Evolutionary conservation across 1,140 invertebrate species (phyloP).

Genomic region (Atta colombica): DNA sequence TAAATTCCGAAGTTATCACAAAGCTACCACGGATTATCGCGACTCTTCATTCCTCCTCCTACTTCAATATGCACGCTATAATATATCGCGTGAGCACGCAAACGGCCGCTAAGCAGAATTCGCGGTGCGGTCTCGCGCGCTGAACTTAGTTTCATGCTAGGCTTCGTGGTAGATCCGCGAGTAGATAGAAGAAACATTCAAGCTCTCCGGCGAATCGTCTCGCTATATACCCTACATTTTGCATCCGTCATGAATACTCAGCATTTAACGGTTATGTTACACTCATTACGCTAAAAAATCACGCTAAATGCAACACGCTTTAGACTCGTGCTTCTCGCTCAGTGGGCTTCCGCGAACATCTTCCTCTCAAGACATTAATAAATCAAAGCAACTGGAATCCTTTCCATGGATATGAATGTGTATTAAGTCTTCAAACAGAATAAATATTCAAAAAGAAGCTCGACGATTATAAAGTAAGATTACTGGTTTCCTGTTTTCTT

Average conservation of each 20-base stretch:
- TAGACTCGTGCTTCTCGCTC: constrained; percentile 16
- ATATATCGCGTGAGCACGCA: constrained; percentile 45
- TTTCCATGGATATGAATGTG: background rate
- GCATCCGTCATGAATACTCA: constrained; percentile 50
- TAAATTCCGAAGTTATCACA: constrained; percentile 44
- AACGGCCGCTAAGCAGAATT: constrained; percentile 34
- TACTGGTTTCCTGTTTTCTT: background rate
- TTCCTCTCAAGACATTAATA: background rate
- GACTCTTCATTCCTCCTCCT: constrained; percentile 22
- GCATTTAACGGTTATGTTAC: constrained; percentile 47
- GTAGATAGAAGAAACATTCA: constrained; percentile 25
- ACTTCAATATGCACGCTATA: constrained; percentile 7
- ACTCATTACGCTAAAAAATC: constrained; percentile 51
- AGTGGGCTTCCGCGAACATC: constrained; percentile 9
- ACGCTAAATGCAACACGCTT: constrained; percentile 45
- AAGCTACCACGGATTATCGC: constrained; percentile 48
- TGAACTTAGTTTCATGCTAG: constrained; percentile 46
- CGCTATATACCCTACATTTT: constrained; percentile 56
- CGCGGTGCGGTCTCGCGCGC: background rate
- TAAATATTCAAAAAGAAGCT: background rate
- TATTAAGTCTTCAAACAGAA: background rate
- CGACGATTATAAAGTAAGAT: background rate
- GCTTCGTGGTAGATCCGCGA: constrained; percentile 38
- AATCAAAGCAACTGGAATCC: background rate
- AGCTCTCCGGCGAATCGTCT: constrained; percentile 37